phyloP scores from a whole-genome alignment of 2,113 vertebrate genomes.

The Otis tarda region DNA sequence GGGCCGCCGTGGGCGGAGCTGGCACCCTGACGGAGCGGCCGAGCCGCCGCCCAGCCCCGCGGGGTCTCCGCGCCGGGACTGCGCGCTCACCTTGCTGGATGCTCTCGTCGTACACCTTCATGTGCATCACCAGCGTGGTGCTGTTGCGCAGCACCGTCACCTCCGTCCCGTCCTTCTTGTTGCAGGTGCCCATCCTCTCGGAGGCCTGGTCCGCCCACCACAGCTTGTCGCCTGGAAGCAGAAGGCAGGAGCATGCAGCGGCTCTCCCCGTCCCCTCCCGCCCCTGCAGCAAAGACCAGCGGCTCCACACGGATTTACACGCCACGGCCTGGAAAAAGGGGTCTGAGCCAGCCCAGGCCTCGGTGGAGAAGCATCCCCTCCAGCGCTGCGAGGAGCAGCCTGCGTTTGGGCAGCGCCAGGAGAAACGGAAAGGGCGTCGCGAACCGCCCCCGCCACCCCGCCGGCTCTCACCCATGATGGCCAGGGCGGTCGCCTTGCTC shows the following conservation, averaged over 20 bases:
- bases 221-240: slow-evolving; percentile 85
- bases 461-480: slow-evolving; percentile 89
- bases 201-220: slow-evolving; percentile 97
- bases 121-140: slow-evolving; percentile 96
- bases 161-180: slow-evolving; percentile 85
- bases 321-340: accelerated
- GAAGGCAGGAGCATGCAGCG: neutral
- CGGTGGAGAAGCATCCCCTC: neutral
- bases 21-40: accelerated
- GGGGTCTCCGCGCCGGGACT: neutral
- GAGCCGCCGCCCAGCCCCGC: accelerated
- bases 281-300: neutral
- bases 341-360: neutral
- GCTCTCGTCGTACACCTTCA: slow-evolving; percentile 94
- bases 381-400: neutral
- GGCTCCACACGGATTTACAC: neutral
- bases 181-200: slow-evolving; percentile 92
- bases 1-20: accelerated
- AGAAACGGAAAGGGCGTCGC: neutral
- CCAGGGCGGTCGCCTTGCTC: slow-evolving; percentile 89
- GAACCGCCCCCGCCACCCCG: accelerated
- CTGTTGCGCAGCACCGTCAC: slow-evolving; percentile 87
- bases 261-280: accelerated
- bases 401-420: neutral
- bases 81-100: slow-evolving; percentile 79